Evolutionary conservation across 2,888 invertebrate genomes (phyloP), one percentile per base, ranked within the genome.

Genomic region (Papilio elwesi): DNA sequence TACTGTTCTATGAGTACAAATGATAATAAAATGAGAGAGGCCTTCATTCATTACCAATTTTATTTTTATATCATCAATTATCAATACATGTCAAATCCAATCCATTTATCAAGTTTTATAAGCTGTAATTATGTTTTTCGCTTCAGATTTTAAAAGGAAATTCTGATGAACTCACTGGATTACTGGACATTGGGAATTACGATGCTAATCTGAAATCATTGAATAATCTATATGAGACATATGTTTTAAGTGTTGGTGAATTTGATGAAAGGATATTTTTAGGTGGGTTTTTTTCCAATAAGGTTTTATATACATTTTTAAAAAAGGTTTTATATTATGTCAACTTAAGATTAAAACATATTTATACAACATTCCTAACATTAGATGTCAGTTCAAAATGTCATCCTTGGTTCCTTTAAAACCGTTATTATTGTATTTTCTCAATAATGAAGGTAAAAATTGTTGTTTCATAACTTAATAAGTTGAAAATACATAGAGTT

Each of bases 211-310:
- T 96, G 49, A 98, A 97, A 92, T 96, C 96, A 79, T 93, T 99
- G 53, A 97, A 97, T 79, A 97, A 96, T 86, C 94, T 96, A 12
- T 99, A 99, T 87, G 99, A 99, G 86, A 97, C 97, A 69, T 97
- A 97, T 88, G 97, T 99, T 38, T 92, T 98, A 53, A 97, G 96
- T 86, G 97, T 97, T 75, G 98, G 99, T 0, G 98, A 99, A 88
- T 97, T 99, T 89, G 99, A 99, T 88, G 99, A 99, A 90, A 95
- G 99, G 83, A 97, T 99, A 89, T 98, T 99, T 92, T 95, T 98
- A 82, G 97, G 97, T 95, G 95, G 96, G 90, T 85, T 4, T 26
- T 70, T 8, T n/a, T 52, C 53, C 51, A 66, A 55, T 1, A 3
- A 52, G n/a, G 53, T 53, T 66, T 52, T 52, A 38, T 53, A 38